Percentiles rank a stretch among this genome's conserved stretches.
These are phyloP conservation scores for Hafferia zeledoni DNA, from an alignment of 2,797 vertebrate species.

Conservation along the genomic window DNA sequence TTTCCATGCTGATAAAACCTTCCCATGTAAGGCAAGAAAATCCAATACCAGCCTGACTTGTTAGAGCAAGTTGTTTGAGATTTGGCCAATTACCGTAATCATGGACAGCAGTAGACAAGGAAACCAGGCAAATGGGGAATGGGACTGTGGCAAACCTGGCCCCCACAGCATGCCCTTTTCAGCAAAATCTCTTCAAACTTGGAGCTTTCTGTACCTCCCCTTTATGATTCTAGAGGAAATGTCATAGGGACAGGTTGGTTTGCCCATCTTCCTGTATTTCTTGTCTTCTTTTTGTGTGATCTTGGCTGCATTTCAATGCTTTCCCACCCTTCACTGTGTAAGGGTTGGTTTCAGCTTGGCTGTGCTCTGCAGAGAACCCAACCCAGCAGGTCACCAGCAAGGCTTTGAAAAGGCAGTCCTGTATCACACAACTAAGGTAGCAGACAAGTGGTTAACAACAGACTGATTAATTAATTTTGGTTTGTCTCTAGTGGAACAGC, in stretches of 20 bases:
- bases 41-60: neutral
- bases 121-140: neutral
- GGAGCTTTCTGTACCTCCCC: neutral
- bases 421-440: neutral
- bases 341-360: neutral
- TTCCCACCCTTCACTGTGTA: neutral
- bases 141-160: neutral
- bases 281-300: neutral
- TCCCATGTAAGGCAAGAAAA: neutral
- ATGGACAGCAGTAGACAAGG: neutral
- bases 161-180: no score
- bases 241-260: neutral
- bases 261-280: neutral
- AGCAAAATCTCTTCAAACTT: neutral
- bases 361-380: neutral
- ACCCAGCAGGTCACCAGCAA: neutral
- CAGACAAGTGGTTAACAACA: conserved; percentile 46
- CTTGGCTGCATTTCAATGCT: neutral
- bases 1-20: neutral
- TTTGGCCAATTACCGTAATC: neutral
- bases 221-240: neutral
- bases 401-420: conserved; percentile 30
- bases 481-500: conserved; percentile 46
- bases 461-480: conserved; percentile 34
- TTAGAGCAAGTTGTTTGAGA: neutral